Conservation (phyloP, 92 coral and sea anemone species). For the Siderastrea radians region DNA sequence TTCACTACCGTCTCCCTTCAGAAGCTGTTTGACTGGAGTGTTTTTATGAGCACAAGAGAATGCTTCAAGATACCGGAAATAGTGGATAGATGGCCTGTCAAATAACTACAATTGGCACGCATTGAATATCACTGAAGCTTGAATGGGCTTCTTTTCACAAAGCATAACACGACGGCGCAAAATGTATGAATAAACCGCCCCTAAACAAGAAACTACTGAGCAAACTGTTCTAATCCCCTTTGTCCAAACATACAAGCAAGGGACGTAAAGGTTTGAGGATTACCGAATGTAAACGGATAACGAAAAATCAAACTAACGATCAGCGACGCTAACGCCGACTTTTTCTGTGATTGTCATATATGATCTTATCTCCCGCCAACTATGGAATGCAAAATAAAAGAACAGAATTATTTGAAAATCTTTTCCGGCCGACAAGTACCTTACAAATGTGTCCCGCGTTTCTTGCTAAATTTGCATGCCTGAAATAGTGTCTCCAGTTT, state of each 20-base stretch:
- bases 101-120: conserved; percentile 57
- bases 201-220: conserved; percentile 14
- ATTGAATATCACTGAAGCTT: conserved; percentile 40
- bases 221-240: conserved; percentile 18
- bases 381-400: conserved; percentile 43
- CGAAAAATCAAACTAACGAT: not conserved
- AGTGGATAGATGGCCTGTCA: conserved; percentile 54
- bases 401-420: not conserved
- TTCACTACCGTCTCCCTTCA: not conserved
- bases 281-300: no score
- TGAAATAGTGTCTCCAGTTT: not conserved
- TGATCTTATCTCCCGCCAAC: conserved; percentile 37
- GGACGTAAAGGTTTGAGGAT: no score
- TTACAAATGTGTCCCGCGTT: conserved; percentile 20
- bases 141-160: conserved; percentile 6
- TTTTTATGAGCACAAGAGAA: conserved; percentile 39
- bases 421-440: conserved; percentile 54
- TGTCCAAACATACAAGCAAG: not conserved
- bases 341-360: not conserved
- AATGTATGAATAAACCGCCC: conserved; percentile 20
- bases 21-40: conserved; percentile 12
- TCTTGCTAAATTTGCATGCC: conserved; percentile 22
- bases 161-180: conserved; percentile 1
- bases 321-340: not conserved
- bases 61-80: conserved; percentile 55